Evolutionary conservation across 2,888 invertebrate species (phyloP).

Genomic region (Papilio demoleus): DNA sequence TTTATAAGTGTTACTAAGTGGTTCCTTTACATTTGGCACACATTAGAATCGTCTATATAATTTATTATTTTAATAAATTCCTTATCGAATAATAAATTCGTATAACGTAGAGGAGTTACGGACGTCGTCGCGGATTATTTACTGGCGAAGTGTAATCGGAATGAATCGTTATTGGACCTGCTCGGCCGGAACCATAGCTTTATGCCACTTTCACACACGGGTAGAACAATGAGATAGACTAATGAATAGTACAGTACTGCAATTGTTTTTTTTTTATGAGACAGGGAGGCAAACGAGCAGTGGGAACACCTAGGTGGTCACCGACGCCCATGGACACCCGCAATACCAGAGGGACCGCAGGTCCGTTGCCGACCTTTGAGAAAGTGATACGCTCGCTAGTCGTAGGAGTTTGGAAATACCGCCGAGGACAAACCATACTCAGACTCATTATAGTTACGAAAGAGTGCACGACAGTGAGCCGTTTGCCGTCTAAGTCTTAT

Average conservation of each 20-base stretch:
- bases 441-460: no score
- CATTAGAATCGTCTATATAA: background rate
- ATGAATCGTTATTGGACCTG: slow-evolving; percentile 37
- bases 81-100: slow-evolving; percentile 20
- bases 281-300: no score
- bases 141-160: slow-evolving; percentile 34
- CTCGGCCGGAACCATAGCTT: slow-evolving; percentile 35
- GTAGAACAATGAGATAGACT: background rate
- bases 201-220: background rate
- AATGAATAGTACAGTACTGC: background rate
- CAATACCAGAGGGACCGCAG: no score
- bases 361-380: no score
- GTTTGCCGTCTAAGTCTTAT: no score
- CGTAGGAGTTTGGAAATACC: no score
- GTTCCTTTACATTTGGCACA: background rate
- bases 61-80: slow-evolving; percentile 33
- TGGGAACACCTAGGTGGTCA: no score
- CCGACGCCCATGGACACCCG: no score
- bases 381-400: no score
- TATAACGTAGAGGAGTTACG: slow-evolving; percentile 28
- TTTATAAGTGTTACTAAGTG: background rate
- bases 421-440: no score
- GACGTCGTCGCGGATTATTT: slow-evolving; percentile 34
- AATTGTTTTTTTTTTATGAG: no score
- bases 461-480: no score